A percentile compares a stretch with the other conserved stretches of the same genome.
Conservation (phyloP, 2,888 invertebrate species). For the Drosophila niveifrons region DNA sequence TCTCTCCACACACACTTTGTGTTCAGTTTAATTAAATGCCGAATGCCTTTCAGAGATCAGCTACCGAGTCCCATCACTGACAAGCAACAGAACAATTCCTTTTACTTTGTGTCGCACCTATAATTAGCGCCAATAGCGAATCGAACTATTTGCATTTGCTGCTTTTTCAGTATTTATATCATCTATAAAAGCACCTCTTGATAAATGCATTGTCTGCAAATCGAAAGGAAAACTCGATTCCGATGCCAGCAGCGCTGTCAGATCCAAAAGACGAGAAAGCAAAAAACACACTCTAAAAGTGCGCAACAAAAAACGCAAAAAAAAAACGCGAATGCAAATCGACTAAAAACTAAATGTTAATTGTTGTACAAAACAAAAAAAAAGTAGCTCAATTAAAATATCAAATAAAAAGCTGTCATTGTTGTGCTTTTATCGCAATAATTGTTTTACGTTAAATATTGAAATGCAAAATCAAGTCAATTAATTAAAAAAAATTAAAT, state of each 20-base stretch:
- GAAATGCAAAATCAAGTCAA: conserved; percentile 20
- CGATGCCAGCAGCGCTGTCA: conserved; percentile 54
- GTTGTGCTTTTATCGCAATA: conserved; percentile 32
- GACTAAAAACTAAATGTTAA: conserved; percentile 54
- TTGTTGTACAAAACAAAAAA: conserved; percentile 48
- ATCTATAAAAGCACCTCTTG: conserved; percentile 55
- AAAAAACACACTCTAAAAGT: conserved; percentile 47
- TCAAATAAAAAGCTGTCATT: conserved; percentile 9
- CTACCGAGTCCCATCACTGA: conserved; percentile 5
- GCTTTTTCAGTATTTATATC: conserved; percentile 9
- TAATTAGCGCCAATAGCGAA: conserved; percentile 52
- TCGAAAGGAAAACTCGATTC: conserved; percentile 56
- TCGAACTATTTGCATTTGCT: conserved; percentile 27
- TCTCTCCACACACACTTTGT: conserved; percentile 1
- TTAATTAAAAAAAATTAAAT: conserved; percentile 26
- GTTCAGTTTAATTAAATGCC: conserved; percentile 51
- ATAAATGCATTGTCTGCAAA: conserved; percentile 45
- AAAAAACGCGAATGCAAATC: conserved; percentile 22
- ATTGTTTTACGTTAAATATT: conserved; percentile 72
- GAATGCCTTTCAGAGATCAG: conserved; percentile 42
- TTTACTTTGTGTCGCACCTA: conserved; percentile 38
- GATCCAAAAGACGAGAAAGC: conserved; percentile 24
- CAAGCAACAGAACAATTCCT: conserved; percentile 1
- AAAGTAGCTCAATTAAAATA: conserved; percentile 1
- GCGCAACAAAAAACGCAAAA: conserved; percentile 29